phyloP scores from a whole-genome alignment of 2,888 invertebrate genomes.

The Vandiemenella viatica region DNA sequence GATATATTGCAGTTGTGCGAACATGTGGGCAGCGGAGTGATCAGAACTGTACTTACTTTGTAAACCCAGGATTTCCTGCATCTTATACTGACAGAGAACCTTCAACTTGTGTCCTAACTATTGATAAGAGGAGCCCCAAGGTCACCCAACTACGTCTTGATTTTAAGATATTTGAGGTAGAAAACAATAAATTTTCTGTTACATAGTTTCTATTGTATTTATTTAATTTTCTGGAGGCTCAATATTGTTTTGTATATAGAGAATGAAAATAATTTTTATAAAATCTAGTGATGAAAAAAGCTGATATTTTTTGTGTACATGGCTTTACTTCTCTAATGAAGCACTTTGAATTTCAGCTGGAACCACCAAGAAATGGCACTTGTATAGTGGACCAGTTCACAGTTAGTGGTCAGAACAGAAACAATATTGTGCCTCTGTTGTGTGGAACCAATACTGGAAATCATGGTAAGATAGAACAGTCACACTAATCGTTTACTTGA shows the following conservation, averaged over 20 bases:
- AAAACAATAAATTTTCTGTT: too few species aligned
- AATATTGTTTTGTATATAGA: too few species aligned
- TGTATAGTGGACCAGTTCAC: slow-evolving; percentile 55
- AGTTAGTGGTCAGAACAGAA: slow-evolving; percentile 53
- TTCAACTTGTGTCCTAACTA: slow-evolving; percentile 41
- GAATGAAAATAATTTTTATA: too few species aligned
- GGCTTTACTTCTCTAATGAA: too few species aligned
- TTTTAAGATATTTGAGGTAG: slow-evolving; percentile 53
- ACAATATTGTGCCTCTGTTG: slow-evolving; percentile 49
- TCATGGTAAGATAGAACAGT: slow-evolving; percentile 45
- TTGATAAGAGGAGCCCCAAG: slow-evolving; percentile 43
- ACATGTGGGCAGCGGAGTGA: slow-evolving; percentile 48
- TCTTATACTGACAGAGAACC: not conserved
- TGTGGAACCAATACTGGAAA: slow-evolving; percentile 66
- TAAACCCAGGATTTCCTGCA: slow-evolving; percentile 49
- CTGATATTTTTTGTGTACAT: too few species aligned
- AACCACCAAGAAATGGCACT: slow-evolving; percentile 49
- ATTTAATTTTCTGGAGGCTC: too few species aligned
- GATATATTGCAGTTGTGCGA: slow-evolving; percentile 42
- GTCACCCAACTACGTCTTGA: slow-evolving; percentile 55
- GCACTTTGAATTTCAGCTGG: slow-evolving; percentile 39
- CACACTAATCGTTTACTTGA: too few species aligned
- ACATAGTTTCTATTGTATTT: too few species aligned
- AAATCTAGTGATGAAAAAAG: too few species aligned
- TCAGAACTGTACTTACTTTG: slow-evolving; percentile 52